These are phyloP conservation scores for Cordylochernes scorpioides DNA, from an alignment of 2,888 invertebrate species.

Conservation along the genomic window DNA sequence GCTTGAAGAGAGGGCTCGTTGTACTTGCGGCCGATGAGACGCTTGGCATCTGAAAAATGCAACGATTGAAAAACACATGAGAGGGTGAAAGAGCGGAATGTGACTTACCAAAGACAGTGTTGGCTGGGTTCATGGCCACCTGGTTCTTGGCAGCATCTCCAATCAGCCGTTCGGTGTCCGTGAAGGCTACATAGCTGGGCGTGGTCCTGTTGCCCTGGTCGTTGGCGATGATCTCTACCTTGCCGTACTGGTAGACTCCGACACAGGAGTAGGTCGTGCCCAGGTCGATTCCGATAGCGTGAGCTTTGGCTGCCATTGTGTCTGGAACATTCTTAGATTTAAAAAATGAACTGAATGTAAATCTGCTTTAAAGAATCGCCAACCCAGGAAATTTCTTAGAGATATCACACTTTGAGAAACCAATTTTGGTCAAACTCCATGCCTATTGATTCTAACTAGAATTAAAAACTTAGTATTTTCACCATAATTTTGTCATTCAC, in stretches of 20 bases:
- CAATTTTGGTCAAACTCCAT: too few relatives aligned
- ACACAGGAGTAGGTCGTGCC: constrained; percentile 66
- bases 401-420: too few relatives aligned
- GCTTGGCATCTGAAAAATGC: constrained; percentile 50
- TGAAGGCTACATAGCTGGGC: constrained; percentile 59
- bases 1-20: constrained; percentile 46
- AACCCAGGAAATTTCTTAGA: too few relatives aligned
- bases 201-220: constrained; percentile 55
- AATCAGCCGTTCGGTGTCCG: constrained; percentile 50
- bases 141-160: constrained; percentile 68
- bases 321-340: too few relatives aligned
- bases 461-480: too few relatives aligned
- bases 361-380: too few relatives aligned
- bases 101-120: constrained; percentile 51
- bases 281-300: constrained; percentile 45
- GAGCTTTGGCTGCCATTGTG: too few relatives aligned
- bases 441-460: too few relatives aligned
- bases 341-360: too few relatives aligned
- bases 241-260: constrained; percentile 49
- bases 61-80: not conserved
- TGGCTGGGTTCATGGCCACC: constrained; percentile 40
- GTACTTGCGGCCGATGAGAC: constrained; percentile 50
- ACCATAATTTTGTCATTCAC: too few relatives aligned
- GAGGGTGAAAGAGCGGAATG: too few relatives aligned
- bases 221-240: constrained; percentile 55